Evolutionary conservation across 2,113 vertebrate genomes (phyloP).

Genomic region (Hypocryptadius cinnamomeus): DNA sequence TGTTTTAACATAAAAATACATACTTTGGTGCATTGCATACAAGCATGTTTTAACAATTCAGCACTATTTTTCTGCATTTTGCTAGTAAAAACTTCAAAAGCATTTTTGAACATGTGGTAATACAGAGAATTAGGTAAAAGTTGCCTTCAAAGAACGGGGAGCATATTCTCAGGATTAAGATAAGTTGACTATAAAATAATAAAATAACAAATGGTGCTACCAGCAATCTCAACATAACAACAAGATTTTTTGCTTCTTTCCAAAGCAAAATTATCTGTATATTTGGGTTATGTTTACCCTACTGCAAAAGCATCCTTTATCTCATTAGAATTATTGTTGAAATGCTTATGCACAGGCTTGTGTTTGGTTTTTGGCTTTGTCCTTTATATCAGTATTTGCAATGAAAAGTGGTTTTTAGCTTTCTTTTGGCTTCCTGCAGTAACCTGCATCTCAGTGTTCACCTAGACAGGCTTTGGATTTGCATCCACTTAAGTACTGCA

Average conservation of each 20-base stretch:
- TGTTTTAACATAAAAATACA: neutral
- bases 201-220: neutral
- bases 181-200: neutral
- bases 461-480: neutral
- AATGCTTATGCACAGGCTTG: neutral
- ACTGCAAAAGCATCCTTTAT: neutral
- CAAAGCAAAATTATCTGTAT: neutral
- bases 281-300: neutral
- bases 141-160: neutral
- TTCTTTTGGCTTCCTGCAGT: neutral
- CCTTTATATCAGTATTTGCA: neutral
- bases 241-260: neutral
- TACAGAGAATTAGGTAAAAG: neutral
- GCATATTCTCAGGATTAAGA: neutral
- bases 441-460: neutral
- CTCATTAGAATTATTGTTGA: neutral
- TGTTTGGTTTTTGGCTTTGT: neutral
- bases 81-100: neutral
- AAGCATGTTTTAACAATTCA: neutral
- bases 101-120: neutral
- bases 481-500: neutral
- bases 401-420: neutral
- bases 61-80: neutral
- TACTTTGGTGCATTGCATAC: fast-evolving
- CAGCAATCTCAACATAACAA: neutral